Evolutionary conservation across 1,140 invertebrate genomes (phyloP).

Genomic region (Zaprionus gabonicus): DNA sequence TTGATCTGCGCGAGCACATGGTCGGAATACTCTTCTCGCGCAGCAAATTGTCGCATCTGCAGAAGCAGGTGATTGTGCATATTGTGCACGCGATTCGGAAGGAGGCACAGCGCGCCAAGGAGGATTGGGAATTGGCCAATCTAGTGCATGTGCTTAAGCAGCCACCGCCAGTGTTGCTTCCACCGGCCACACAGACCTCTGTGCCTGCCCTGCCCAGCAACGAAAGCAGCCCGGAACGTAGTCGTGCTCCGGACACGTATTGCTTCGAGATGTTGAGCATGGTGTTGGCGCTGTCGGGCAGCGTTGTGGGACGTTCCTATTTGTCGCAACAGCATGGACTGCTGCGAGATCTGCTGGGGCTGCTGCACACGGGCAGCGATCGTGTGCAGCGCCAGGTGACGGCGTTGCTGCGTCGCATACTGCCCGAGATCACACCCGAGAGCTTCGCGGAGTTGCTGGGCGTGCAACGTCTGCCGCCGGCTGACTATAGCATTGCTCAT

Average conservation of each 20-base stretch:
- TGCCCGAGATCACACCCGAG: slow-evolving; percentile 92
- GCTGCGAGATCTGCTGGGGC: slow-evolving; percentile 92
- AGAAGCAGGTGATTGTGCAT: slow-evolving; percentile 97
- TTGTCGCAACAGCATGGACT: slow-evolving; percentile 94
- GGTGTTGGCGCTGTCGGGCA: slow-evolving; percentile 96
- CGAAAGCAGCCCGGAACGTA: slow-evolving; percentile 81
- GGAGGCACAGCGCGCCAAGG: slow-evolving; percentile 92
- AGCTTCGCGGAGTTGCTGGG: slow-evolving; percentile 88
- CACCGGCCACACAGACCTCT: not conserved
- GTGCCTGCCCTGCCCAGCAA: slow-evolving; percentile 33
- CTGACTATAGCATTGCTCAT: slow-evolving; percentile 90
- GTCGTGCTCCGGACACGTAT: slow-evolving; percentile 92
- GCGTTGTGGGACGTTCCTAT: slow-evolving; percentile 94
- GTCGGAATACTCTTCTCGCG: slow-evolving; percentile 98
- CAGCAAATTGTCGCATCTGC: slow-evolving; percentile 96
- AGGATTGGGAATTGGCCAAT: slow-evolving; percentile 92
- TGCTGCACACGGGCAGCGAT: slow-evolving; percentile 97
- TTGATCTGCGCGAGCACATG: slow-evolving; percentile 96
- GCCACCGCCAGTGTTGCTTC: slow-evolving; percentile 18
- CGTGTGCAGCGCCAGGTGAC: slow-evolving; percentile 97
- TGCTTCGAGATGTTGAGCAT: slow-evolving; percentile 99
- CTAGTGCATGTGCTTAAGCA: slow-evolving; percentile 77
- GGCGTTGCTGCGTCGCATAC: slow-evolving; percentile 90
- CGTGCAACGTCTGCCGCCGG: slow-evolving; percentile 89
- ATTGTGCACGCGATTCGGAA: slow-evolving; percentile 96